Conservation (phyloP, 2,888 invertebrate genomes). For the Melieria picta region DNA sequence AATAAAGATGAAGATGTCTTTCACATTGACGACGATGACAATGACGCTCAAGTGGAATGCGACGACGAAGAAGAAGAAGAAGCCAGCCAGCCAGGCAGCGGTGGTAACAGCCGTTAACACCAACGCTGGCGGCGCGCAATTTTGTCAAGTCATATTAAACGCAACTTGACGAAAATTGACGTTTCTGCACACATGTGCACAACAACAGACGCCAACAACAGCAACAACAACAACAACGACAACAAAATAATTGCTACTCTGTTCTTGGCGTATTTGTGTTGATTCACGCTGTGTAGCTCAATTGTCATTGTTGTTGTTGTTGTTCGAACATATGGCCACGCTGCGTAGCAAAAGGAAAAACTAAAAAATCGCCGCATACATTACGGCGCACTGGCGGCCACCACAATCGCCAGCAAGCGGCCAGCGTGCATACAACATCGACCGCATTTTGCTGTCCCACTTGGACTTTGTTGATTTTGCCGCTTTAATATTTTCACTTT, state of each 20-base stretch:
- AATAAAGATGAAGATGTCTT: no score
- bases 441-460: background rate
- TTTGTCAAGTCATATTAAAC: constrained; percentile 63
- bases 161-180: constrained; percentile 39
- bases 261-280: background rate
- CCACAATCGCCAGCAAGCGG: background rate
- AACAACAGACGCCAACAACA: background rate
- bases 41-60: no score
- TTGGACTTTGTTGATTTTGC: no score
- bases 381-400: background rate
- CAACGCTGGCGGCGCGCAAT: constrained; percentile 56
- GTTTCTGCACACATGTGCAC: background rate
- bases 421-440: background rate
- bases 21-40: no score
- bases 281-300: no score
- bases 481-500: background rate
- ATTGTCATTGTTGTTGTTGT: background rate
- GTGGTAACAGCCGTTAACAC: background rate
- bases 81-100: background rate
- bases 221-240: background rate
- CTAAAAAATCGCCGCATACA: constrained; percentile 3
- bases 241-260: constrained; percentile 5
- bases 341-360: background rate
- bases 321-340: constrained; percentile 3
- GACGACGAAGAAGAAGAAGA: background rate